Evolutionary conservation across 2,797 vertebrate genomes (phyloP).

Genomic region (Apogon talboti): DNA sequence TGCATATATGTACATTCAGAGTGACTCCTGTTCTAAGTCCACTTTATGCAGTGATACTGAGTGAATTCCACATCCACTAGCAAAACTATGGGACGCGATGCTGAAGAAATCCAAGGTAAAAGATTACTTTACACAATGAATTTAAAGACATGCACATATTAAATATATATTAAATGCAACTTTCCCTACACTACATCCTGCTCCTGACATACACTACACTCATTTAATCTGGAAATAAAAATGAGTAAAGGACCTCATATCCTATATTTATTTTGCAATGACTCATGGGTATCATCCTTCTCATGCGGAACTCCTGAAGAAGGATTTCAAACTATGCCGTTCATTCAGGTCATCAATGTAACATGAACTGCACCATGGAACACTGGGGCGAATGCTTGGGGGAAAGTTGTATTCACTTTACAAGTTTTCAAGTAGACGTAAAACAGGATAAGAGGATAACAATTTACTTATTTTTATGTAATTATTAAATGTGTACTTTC

Average conservation of each 20-base stretch:
- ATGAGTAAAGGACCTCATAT: constrained; percentile 11
- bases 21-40: too few species aligned
- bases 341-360: constrained; percentile 5
- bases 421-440: neutral
- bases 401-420: neutral
- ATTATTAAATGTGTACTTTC: neutral
- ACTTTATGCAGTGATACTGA: too few species aligned
- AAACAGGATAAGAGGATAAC: neutral
- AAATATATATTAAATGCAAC: too few species aligned
- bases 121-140: too few species aligned
- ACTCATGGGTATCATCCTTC: constrained; percentile 29
- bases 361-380: constrained; percentile 10
- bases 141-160: too few species aligned
- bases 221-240: constrained; percentile 30
- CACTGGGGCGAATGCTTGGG: neutral
- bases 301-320: neutral
- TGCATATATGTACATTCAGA: too few species aligned
- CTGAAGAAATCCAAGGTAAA: too few species aligned
- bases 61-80: too few species aligned
- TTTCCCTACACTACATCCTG: too few species aligned
- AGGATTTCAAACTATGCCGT: constrained; percentile 11
- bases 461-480: neutral
- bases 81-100: too few species aligned
- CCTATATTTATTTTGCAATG: constrained; percentile 12
- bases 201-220: constrained; percentile 4